phyloP scores from a whole-genome alignment of 1,140 invertebrate species.

The Apis mellifera region Amel_HAv3.1 CM009943.2:4425501-4426000 shows the following conservation, averaged over 20 bases:
- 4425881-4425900: not conserved
- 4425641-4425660: conserved; percentile 64
- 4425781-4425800: not conserved
- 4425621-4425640: conserved; percentile 55
- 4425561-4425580: conserved; percentile 12
- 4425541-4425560: not conserved
- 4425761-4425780: conserved; percentile 38
- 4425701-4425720: conserved; percentile 55
- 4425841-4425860: not conserved
- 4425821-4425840: not conserved
- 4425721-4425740: conserved; percentile 50
- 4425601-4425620: conserved; percentile 36
- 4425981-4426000: not conserved
- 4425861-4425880: not conserved
- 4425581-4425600: conserved; percentile 51
- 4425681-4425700: conserved; percentile 51
- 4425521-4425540: not conserved
- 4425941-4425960: not conserved
- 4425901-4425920: not conserved
- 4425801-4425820: not conserved
- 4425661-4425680: conserved; percentile 59
- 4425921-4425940: not conserved
- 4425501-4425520: not conserved
- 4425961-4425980: not conserved
- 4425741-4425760: conserved; percentile 45